Percentiles rank a stretch among this genome's conserved stretches.
Evolutionary conservation across 2,888 invertebrate species (phyloP).

Genomic region (Coleophora flavipennella): DNA sequence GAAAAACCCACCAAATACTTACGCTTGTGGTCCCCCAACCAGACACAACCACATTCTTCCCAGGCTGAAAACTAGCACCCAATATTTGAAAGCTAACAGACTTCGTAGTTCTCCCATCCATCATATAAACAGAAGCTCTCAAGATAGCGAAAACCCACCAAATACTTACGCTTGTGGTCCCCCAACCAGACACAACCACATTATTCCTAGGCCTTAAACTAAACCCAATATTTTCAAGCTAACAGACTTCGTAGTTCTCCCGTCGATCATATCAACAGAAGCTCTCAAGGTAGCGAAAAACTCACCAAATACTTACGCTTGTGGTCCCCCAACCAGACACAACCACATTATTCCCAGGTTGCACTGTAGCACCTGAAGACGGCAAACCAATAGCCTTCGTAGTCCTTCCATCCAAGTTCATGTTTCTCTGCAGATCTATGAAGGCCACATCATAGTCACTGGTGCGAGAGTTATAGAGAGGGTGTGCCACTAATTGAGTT

Average conservation of each 20-base stretch:
- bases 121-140: no score
- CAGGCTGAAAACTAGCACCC: no score
- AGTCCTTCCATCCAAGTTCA: slow-evolving; percentile 36
- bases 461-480: slow-evolving; percentile 39
- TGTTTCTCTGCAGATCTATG: slow-evolving; percentile 33
- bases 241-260: no score
- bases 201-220: slow-evolving; percentile 20
- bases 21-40: slow-evolving; percentile 58
- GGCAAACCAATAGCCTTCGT: slow-evolving; percentile 30
- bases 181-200: slow-evolving; percentile 50
- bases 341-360: slow-evolving; percentile 26
- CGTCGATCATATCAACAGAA: no score
- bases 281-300: no score
- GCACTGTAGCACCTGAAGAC: slow-evolving; percentile 19
- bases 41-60: slow-evolving; percentile 32
- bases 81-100: no score
- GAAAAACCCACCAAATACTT: no score
- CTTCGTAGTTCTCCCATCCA: no score
- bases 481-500: slow-evolving; percentile 34
- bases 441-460: slow-evolving; percentile 61
- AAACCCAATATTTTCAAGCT: no score
- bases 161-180: slow-evolving; percentile 41
- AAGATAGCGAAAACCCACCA: no score
- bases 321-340: slow-evolving; percentile 59
- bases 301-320: slow-evolving; percentile 33